Evolutionary conservation across 1,140 invertebrate species (phyloP), one percentile per base, ranked within the genome.

Genomic region (Linepithema humile): DNA sequence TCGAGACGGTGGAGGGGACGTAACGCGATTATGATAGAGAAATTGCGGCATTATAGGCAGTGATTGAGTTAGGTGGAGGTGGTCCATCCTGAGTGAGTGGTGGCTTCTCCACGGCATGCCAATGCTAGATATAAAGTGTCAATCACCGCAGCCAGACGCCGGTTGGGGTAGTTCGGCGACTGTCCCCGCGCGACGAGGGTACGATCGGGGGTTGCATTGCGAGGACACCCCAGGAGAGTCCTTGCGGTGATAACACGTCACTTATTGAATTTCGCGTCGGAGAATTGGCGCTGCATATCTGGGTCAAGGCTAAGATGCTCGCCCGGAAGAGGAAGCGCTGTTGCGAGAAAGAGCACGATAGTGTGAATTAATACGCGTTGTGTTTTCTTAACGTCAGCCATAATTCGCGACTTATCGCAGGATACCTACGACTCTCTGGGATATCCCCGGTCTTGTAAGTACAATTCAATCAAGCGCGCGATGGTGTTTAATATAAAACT

Each of bases 21-120:
- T 93, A 94, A 94, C 91, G 83, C 82, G 92, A 94, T 94, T 94
- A 94, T 90, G 90, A 90, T 92, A 85, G 90, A 94, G 93, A 93
- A 94, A 94, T 94, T 94, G 93, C 93, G 90, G 93, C 92, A 94
- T 94, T 94, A 94, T 94, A 91, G 93, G 89, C 88, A 83, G 89
- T 94, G 93, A 94, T 94, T 93, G 93, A 93, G 92, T 94, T 94
- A 93, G 90, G 87, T 82, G 90, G 90, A 90, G 87, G 89, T 88
- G 87, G 88, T 85, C 82, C 83, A 88, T 89, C 87, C 88, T 48
- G 40, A 35, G 73, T 83, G 89, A 86, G 78, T 84, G 85, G 75
- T 55, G 88, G 86, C 89, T 90, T 59, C 89, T 89, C 90, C 84
- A 88, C 83, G 84, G 87, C 88, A 82, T 85, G 77, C 86, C 90